phyloP scores from a whole-genome alignment of 2,888 invertebrate species.

The Embidobia sp. region DNA sequence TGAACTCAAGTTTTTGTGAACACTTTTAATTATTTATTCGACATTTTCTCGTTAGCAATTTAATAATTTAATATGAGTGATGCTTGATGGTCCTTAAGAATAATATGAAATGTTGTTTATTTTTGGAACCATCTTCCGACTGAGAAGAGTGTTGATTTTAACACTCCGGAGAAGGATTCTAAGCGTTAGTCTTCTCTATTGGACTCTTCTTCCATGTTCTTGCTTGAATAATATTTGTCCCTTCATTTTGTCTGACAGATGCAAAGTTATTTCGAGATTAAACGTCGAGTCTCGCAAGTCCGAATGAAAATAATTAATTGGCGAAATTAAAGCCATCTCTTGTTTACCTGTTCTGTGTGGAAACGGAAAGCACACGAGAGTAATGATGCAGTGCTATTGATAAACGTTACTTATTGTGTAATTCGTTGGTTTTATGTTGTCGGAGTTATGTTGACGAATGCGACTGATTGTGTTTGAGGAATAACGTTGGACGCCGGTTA shows the following conservation, averaged over 20 bases:
- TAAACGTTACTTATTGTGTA: constrained; percentile 49
- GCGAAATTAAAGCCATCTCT: constrained; percentile 32
- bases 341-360: constrained; percentile 8
- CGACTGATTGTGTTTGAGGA: constrained; percentile 36
- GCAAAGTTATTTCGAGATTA: constrained; percentile 18
- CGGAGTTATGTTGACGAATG: constrained; percentile 33
- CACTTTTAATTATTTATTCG: too few relatives aligned
- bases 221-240: constrained; percentile 4
- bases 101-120: too few relatives aligned
- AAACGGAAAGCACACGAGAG: constrained; percentile 27
- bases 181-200: too few relatives aligned
- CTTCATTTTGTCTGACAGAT: neutral
- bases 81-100: too few relatives aligned
- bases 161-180: too few relatives aligned
- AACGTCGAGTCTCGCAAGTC: constrained; percentile 9
- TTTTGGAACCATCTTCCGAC: too few relatives aligned
- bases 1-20: too few relatives aligned
- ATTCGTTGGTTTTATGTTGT: constrained; percentile 30
- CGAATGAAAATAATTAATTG: constrained; percentile 39
- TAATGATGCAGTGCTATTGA: constrained; percentile 39
- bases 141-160: too few relatives aligned
- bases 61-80: too few relatives aligned
- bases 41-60: too few relatives aligned
- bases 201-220: too few relatives aligned
- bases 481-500: constrained; percentile 25